phyloP scores from a whole-genome alignment of 53 echinoderm and acorn worm genomes.

The Patiria pectinifera region DNA sequence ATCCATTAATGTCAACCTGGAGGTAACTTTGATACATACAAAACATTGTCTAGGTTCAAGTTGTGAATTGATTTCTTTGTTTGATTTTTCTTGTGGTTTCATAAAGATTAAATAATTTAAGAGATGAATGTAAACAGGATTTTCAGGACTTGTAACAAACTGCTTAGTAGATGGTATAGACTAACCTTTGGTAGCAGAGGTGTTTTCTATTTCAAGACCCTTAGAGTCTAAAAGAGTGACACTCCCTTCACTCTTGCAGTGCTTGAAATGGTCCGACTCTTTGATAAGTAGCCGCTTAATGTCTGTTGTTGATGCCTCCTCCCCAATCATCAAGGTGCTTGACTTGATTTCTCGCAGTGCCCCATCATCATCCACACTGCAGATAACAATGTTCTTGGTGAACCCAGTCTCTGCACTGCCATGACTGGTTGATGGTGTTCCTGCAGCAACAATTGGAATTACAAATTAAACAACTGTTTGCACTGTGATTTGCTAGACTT shows the following conservation, averaged over 20 bases:
- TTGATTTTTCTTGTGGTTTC: too few species aligned
- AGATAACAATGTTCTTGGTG: conserved; percentile 19
- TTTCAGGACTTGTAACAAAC: too few species aligned
- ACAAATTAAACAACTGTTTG: not conserved
- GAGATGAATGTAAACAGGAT: too few species aligned
- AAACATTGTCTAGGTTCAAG: too few species aligned
- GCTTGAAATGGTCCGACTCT: conserved; percentile 32
- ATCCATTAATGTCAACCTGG: too few species aligned
- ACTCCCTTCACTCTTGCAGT: conserved; percentile 1
- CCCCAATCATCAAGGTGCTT: not conserved
- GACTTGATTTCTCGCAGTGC: not conserved
- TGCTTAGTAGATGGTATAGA: too few species aligned
- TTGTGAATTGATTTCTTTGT: too few species aligned
- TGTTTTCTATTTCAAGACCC: conserved; percentile 28
- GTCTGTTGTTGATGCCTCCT: not conserved
- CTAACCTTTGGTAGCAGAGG: conserved; percentile 21
- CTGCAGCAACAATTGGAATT: not conserved
- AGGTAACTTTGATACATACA: too few species aligned
- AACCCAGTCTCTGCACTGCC: not conserved
- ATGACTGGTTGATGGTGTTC: conserved; percentile 4
- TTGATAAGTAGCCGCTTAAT: conserved; percentile 9
- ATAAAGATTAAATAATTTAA: too few species aligned
- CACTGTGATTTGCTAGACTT: too few species aligned
- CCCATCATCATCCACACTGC: not conserved
- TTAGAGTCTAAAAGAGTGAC: conserved; percentile 12